phyloP scores from a whole-genome alignment of 2,888 invertebrate species.

The Athrips mouffetella region DNA sequence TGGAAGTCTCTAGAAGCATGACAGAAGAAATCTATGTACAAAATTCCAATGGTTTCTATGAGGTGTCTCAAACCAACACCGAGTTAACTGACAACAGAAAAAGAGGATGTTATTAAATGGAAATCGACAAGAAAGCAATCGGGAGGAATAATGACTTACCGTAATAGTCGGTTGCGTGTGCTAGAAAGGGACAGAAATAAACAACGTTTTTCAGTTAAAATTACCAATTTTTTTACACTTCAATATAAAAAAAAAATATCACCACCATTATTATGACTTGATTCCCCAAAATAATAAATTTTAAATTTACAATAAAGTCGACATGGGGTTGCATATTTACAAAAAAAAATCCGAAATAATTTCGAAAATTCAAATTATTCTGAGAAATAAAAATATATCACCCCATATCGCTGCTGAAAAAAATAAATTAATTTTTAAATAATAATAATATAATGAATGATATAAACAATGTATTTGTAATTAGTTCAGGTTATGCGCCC shows the following conservation, averaged over 20 bases:
- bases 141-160: constrained; percentile 94
- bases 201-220: constrained; percentile 58
- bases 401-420: background rate
- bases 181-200: constrained; percentile 79
- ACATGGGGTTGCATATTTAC: background rate
- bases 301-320: background rate
- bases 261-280: background rate
- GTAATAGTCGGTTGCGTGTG: constrained; percentile 99
- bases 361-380: background rate
- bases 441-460: constrained; percentile 27
- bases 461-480: constrained; percentile 46
- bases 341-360: too few relatives aligned
- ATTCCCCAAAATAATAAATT: too few relatives aligned
- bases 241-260: background rate
- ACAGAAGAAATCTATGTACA: constrained; percentile 66
- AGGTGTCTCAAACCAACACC: constrained; percentile 57
- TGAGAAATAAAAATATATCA: background rate
- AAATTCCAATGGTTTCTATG: constrained; percentile 45
- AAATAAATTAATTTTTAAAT: background rate
- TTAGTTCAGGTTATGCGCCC: constrained; percentile 45
- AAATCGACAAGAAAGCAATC: constrained; percentile 55
- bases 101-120: constrained; percentile 45
- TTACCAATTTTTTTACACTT: constrained; percentile 1
- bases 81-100: constrained; percentile 53
- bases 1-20: constrained; percentile 74